Conservation (phyloP, 2,888 invertebrate genomes). For the Polymixis flavicincta region DNA sequence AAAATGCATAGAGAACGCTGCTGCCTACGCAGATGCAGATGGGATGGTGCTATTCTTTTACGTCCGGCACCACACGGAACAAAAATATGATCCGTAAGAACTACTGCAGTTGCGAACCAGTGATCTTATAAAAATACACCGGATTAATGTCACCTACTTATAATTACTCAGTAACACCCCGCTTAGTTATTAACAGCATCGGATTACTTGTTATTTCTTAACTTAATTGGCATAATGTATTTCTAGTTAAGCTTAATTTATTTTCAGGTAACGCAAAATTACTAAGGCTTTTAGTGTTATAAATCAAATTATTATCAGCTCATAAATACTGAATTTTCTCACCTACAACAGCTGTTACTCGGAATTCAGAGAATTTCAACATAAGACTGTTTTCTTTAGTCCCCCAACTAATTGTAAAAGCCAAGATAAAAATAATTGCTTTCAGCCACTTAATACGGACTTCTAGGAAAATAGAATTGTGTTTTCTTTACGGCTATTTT, state of each 20-base stretch:
- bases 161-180: slow-evolving; percentile 20
- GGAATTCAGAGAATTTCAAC: background rate
- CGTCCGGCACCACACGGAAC: too few species aligned
- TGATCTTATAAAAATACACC: background rate
- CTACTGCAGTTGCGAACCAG: background rate
- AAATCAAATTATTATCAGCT: slow-evolving; percentile 25
- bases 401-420: background rate
- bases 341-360: background rate
- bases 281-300: slow-evolving; percentile 9
- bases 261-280: slow-evolving; percentile 17
- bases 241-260: slow-evolving; percentile 6
- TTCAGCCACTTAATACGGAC: background rate
- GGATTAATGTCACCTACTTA: background rate
- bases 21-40: too few species aligned
- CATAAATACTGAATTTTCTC: slow-evolving; percentile 21
- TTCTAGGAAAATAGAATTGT: background rate
- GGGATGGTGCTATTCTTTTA: too few species aligned
- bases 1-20: too few species aligned
- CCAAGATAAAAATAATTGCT: slow-evolving; percentile 19
- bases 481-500: background rate
- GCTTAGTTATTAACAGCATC: slow-evolving; percentile 21
- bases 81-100: background rate
- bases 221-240: slow-evolving; percentile 30
- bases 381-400: background rate
- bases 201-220: slow-evolving; percentile 23